Evolutionary conservation across 1,140 invertebrate species (phyloP).

Genomic region (Procambarus clarkii): DNA sequence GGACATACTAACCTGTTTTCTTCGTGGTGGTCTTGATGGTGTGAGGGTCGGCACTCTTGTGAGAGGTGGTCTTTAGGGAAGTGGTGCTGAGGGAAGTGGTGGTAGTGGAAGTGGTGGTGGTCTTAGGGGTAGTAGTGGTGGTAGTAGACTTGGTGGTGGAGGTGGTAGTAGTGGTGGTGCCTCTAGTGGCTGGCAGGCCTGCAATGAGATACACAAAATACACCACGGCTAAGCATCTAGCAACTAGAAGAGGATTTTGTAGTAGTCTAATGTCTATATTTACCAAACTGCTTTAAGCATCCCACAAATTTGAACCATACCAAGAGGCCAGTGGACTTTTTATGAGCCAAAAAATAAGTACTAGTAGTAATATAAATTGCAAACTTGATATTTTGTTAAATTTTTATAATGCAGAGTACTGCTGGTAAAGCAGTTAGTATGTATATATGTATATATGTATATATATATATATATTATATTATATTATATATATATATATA

Average conservation of each 20-base stretch:
- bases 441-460: background rate
- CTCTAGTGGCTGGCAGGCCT: slow-evolving; percentile 11
- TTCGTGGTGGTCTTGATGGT: slow-evolving; percentile 3
- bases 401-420: background rate
- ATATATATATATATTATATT: no score
- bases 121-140: slow-evolving; percentile 19
- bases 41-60: slow-evolving; percentile 9
- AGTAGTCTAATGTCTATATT: background rate
- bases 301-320: background rate
- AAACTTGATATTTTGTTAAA: no score
- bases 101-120: slow-evolving; percentile 21
- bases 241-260: slow-evolving; percentile 13
- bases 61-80: slow-evolving; percentile 16
- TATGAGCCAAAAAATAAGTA: background rate
- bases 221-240: slow-evolving; percentile 18
- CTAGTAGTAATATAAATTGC: background rate
- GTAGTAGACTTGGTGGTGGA: slow-evolving; percentile 2
- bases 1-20: slow-evolving; percentile 22
- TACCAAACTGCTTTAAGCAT: background rate
- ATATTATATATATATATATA: no score
- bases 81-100: slow-evolving; percentile 10
- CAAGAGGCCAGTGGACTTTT: background rate
- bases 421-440: background rate
- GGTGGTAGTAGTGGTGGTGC: slow-evolving; percentile 29
- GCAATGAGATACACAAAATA: slow-evolving; percentile 22